Conservation (phyloP, 2,797 vertebrate species). For the Phrynocephalus vlangalii region DNA sequence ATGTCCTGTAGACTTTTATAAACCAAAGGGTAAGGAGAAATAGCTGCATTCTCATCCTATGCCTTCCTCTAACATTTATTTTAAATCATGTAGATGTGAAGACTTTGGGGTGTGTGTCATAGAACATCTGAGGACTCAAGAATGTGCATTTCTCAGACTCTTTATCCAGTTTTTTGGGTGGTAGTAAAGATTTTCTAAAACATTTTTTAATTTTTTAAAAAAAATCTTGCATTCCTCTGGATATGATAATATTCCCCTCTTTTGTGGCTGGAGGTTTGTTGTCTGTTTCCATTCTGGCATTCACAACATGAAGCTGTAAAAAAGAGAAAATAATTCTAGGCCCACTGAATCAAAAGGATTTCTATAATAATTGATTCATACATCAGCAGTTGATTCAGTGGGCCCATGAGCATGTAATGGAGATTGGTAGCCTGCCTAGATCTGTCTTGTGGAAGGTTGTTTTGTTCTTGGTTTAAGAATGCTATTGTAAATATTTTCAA, state of each 20-base stretch:
- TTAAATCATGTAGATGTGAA: too few relatives aligned
- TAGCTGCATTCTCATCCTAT: background rate
- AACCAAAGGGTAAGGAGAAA: background rate
- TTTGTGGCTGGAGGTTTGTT: background rate
- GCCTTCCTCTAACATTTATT: background rate
- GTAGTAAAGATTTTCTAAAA: background rate
- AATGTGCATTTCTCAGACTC: too few relatives aligned
- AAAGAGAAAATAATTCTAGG: background rate
- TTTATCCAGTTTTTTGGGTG: background rate
- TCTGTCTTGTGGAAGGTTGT: background rate
- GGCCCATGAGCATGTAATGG: background rate
- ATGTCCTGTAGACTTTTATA: background rate
- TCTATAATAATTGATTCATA: too few relatives aligned
- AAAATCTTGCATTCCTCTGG: background rate
- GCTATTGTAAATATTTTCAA: conserved; percentile 9
- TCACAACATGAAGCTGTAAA: background rate
- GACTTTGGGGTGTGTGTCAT: too few relatives aligned
- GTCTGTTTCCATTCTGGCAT: background rate
- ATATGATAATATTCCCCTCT: background rate
- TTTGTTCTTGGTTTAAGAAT: background rate
- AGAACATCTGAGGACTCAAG: too few relatives aligned
- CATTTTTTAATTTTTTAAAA: background rate
- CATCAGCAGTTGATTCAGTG: too few relatives aligned
- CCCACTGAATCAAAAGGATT: too few relatives aligned
- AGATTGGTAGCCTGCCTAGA: background rate